Conservation (phyloP, 2,888 invertebrate genomes). For the Leptopilina syphax region DNA sequence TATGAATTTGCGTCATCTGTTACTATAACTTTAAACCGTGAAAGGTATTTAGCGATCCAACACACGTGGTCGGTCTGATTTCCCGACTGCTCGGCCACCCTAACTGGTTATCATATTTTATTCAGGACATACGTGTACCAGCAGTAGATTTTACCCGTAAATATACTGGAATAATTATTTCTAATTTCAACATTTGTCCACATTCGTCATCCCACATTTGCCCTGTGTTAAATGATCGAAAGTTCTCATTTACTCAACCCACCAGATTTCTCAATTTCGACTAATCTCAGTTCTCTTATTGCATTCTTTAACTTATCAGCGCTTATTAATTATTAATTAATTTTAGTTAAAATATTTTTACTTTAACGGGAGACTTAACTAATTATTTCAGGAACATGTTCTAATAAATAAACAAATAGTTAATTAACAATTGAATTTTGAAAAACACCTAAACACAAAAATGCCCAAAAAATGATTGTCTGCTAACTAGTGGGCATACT, state of each 20-base stretch:
- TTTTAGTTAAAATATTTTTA: too few species aligned
- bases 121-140: slow-evolving; percentile 57
- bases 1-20: slow-evolving; percentile 75
- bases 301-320: background rate
- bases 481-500: too few species aligned
- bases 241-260: slow-evolving; percentile 24
- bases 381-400: too few species aligned
- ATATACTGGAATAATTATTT: slow-evolving; percentile 72
- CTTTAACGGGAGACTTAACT: too few species aligned
- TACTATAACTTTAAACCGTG: slow-evolving; percentile 71
- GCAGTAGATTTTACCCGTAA: slow-evolving; percentile 44
- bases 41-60: slow-evolving; percentile 66
- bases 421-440: too few species aligned
- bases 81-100: slow-evolving; percentile 62
- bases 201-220: slow-evolving; percentile 29
- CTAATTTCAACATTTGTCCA: slow-evolving; percentile 69
- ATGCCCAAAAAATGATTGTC: too few species aligned
- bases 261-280: slow-evolving; percentile 28
- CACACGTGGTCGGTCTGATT: slow-evolving; percentile 59
- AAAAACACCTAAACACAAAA: too few species aligned
- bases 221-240: slow-evolving; percentile 11
- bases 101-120: slow-evolving; percentile 73
- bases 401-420: too few species aligned
- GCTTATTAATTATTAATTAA: too few species aligned
- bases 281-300: background rate